Conservation (phyloP, 1,140 invertebrate genomes). For the Delia radicum region DNA sequence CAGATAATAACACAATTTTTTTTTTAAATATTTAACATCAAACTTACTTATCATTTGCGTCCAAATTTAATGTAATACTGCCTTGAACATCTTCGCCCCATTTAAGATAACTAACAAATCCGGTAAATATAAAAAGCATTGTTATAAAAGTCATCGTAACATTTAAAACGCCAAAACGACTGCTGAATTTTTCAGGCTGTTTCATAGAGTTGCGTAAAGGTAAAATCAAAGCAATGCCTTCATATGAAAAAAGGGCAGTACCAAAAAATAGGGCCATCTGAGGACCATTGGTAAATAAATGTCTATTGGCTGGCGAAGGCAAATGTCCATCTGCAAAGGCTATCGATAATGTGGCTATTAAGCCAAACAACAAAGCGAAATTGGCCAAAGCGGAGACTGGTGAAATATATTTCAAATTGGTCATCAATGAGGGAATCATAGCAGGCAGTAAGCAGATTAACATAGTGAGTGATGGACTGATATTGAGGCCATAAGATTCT, state of each 20-base stretch:
- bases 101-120: slow-evolving; percentile 74
- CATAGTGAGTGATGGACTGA: slow-evolving; percentile 68
- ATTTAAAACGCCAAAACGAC: slow-evolving; percentile 77
- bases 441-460: slow-evolving; percentile 71
- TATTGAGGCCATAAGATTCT: slow-evolving; percentile 62
- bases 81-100: slow-evolving; percentile 65
- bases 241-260: slow-evolving; percentile 76
- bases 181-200: slow-evolving; percentile 72
- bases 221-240: slow-evolving; percentile 78
- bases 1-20: too few species aligned
- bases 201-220: slow-evolving; percentile 89
- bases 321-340: slow-evolving; percentile 64
- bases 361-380: slow-evolving; percentile 65
- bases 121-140: slow-evolving; percentile 69
- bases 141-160: slow-evolving; percentile 74
- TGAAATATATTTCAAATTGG: slow-evolving; percentile 73
- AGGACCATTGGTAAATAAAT: slow-evolving; percentile 61
- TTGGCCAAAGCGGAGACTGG: slow-evolving; percentile 73
- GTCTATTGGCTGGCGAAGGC: slow-evolving; percentile 60
- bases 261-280: slow-evolving; percentile 71
- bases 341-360: slow-evolving; percentile 70
- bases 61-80: slow-evolving; percentile 68
- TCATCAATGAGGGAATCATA: slow-evolving; percentile 71
- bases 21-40: neutral
- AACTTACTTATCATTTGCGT: slow-evolving; percentile 50